These are phyloP conservation scores for Trachelus stipa DNA, from an alignment of 2,888 invertebrate species.

Conservation along the genomic window DNA sequence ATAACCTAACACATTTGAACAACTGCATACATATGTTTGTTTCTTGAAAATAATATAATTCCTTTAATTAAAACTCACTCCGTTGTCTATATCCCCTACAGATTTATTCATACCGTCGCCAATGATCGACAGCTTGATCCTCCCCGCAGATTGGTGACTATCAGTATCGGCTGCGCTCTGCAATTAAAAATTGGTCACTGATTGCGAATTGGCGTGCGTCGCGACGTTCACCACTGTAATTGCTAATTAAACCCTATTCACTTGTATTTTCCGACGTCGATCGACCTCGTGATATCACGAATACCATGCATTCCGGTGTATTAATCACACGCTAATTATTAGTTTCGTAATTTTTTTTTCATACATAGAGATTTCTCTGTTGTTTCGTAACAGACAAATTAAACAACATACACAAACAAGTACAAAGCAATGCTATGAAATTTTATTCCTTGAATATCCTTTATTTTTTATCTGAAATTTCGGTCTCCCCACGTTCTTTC, in stretches of 20 bases:
- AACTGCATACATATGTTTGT: too few relatives aligned
- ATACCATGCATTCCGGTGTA: not conserved
- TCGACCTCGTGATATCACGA: not conserved
- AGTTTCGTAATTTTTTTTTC: not conserved
- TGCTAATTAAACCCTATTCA: not conserved
- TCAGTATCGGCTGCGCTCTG: not conserved
- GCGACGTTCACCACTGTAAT: not conserved
- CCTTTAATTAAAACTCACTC: not conserved
- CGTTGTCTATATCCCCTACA: not conserved
- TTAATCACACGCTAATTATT: not conserved
- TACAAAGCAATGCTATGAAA: not conserved
- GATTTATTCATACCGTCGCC: not conserved
- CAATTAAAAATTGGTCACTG: constrained; percentile 6
- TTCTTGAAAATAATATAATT: not conserved
- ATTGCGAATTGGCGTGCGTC: not conserved
- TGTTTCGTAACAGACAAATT: not conserved
- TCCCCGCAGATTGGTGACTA: not conserved
- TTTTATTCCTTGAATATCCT: not conserved
- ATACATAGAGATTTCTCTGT: not conserved
- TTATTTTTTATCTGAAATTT: not conserved
- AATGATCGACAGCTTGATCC: constrained; percentile 5
- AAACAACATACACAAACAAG: not conserved
- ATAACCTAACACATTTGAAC: too few relatives aligned
- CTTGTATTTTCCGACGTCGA: not conserved
- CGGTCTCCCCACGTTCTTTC: not conserved